Conservation (phyloP, 2,888 invertebrate species). For the Erebia ligea region DNA sequence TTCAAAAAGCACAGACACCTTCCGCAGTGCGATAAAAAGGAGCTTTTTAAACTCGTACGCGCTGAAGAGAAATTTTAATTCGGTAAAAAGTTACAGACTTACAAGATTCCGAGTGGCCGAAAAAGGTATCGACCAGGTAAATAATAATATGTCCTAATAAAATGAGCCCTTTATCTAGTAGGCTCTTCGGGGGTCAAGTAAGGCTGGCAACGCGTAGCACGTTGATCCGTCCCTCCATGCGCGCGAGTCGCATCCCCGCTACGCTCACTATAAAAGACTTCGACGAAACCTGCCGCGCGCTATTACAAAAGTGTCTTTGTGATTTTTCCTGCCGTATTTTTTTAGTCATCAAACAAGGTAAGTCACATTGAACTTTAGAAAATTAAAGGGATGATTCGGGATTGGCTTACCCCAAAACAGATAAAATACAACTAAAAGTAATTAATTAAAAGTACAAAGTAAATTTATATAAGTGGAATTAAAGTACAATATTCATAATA, state of each 20-base stretch:
- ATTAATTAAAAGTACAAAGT: neutral
- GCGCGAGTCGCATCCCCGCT: constrained; percentile 74
- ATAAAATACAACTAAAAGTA: neutral
- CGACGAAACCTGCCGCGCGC: constrained; percentile 78
- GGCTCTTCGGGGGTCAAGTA: constrained; percentile 27
- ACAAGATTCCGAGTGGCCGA: constrained; percentile 16
- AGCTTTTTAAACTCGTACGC: constrained; percentile 1
- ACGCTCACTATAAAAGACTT: constrained; percentile 75
- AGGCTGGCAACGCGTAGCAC: constrained; percentile 24
- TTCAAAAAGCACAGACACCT: neutral
- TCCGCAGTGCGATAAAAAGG: constrained; percentile 2
- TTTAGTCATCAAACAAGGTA: constrained; percentile 72
- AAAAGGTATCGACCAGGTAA: constrained; percentile 22
- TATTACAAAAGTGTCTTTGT: constrained; percentile 82
- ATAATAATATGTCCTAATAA: constrained; percentile 10
- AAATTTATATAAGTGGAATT: too few relatives aligned
- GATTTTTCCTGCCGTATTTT: constrained; percentile 77
- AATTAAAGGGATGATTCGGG: constrained; percentile 58
- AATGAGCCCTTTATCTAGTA: constrained; percentile 29
- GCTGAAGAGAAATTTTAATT: constrained; percentile 21
- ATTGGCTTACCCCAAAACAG: constrained; percentile 2
- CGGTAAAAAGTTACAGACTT: constrained; percentile 13
- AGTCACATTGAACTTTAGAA: constrained; percentile 63
- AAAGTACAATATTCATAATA: too few relatives aligned
- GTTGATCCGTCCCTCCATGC: constrained; percentile 58